Evolutionary conservation across 2,113 vertebrate genomes (phyloP).

Genomic region (Cercocebus atys): DNA sequence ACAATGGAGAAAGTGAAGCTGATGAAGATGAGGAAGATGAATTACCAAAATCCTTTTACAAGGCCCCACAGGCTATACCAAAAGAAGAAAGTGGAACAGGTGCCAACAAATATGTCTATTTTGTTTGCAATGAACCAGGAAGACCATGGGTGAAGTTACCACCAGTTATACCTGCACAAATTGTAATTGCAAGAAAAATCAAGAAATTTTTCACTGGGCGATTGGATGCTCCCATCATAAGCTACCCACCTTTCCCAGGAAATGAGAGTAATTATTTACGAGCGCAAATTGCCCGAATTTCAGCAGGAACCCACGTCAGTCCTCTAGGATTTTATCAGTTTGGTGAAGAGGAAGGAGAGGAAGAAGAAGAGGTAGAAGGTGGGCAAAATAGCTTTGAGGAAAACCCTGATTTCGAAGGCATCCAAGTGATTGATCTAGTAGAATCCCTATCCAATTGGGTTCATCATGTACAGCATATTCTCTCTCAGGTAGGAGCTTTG

Average conservation of each 20-base stretch:
- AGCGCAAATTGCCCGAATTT: conserved; percentile 96
- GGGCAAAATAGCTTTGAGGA: conserved; percentile 86
- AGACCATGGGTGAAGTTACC: conserved; percentile 93
- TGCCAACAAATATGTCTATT: conserved; percentile 93
- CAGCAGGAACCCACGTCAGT: conserved; percentile 93
- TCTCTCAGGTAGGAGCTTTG: conserved; percentile 89
- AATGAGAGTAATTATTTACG: conserved; percentile 94
- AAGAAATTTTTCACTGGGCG: conserved; percentile 93
- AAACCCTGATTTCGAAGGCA: conserved; percentile 93
- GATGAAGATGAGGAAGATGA: conserved; percentile 77
- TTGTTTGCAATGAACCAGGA: conserved; percentile 94
- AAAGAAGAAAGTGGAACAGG: conserved; percentile 90
- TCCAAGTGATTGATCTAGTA: conserved; percentile 87
- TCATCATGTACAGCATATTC: conserved; percentile 92
- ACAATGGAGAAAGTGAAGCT: conserved; percentile 50
- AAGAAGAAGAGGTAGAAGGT: conserved; percentile 88
- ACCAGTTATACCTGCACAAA: conserved; percentile 91
- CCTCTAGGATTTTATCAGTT: conserved; percentile 93
- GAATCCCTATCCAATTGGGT: conserved; percentile 93
- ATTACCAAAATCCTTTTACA: conserved; percentile 87
- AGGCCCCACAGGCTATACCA: conserved; percentile 86
- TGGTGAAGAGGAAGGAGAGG: conserved; percentile 91
- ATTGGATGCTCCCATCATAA: conserved; percentile 88
- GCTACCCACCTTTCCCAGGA: conserved; percentile 95
- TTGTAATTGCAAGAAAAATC: conserved; percentile 91